Evolutionary conservation across 2,888 invertebrate species (phyloP).

Genomic region (Parnassius smintheus): DNA sequence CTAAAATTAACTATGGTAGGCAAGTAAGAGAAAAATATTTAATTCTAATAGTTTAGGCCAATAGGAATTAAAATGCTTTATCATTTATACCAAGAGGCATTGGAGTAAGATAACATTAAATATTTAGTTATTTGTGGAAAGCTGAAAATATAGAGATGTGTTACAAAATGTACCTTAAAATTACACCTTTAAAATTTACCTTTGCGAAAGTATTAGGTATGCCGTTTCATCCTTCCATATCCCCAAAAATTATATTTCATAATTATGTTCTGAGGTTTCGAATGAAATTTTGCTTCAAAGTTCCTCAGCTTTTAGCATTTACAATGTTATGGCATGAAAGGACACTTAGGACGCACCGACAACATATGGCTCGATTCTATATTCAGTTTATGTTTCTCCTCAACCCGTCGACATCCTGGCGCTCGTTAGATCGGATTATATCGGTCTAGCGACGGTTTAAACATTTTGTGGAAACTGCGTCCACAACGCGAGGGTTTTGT

Average conservation of each 20-base stretch:
- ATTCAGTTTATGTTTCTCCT: conserved; percentile 20
- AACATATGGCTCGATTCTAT: conserved; percentile 9
- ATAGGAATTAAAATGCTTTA: too few species aligned
- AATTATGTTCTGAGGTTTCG: conserved; percentile 2
- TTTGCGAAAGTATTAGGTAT: too few species aligned
- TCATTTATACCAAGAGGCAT: accelerated
- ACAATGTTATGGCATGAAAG: conserved; percentile 14
- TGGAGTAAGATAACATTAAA: accelerated
- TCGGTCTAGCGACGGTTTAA: conserved; percentile 4
- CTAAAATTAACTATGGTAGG: too few species aligned
- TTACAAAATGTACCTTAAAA: too few species aligned
- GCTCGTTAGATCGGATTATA: conserved; percentile 19
- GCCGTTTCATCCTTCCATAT: too few species aligned
- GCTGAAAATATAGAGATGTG: too few species aligned
- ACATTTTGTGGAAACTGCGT: conserved; percentile 9
- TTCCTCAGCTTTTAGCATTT: conserved; percentile 20
- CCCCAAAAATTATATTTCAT: too few species aligned
- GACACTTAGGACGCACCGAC: conserved; percentile 13
- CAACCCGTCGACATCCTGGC: conserved; percentile 2
- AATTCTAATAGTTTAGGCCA: too few species aligned
- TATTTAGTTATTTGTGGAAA: too few species aligned
- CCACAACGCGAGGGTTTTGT: background rate
- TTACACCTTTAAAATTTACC: too few species aligned
- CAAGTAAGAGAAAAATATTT: too few species aligned
- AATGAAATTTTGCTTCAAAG: conserved; percentile 7